These are phyloP conservation scores for Phycodurus eques DNA, from an alignment of 2,113 vertebrate species.

Conservation along the genomic window DNA sequence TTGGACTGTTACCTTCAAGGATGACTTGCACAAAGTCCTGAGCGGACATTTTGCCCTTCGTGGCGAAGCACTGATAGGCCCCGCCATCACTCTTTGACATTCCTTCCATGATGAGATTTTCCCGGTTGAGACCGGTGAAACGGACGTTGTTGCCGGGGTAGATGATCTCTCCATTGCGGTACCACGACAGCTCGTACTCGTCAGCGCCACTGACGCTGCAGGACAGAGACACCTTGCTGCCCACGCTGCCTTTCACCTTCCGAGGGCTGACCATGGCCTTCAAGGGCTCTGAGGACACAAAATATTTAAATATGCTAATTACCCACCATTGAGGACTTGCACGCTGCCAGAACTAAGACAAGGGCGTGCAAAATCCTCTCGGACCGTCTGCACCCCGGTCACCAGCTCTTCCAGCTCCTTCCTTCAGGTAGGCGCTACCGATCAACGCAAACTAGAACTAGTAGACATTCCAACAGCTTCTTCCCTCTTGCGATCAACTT, in stretches of 20 bases:
- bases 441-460: no score
- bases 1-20: slow-evolving; percentile 84
- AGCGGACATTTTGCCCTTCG: slow-evolving; percentile 92
- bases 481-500: neutral
- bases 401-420: no score
- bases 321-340: no score
- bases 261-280: slow-evolving; percentile 91
- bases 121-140: slow-evolving; percentile 85
- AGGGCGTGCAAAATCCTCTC: no score
- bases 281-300: slow-evolving; percentile 81
- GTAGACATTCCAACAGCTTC: no score
- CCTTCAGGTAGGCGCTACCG: no score
- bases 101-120: slow-evolving; percentile 95
- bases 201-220: slow-evolving; percentile 90
- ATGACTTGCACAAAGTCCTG: slow-evolving; percentile 96
- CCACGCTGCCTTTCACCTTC: slow-evolving; percentile 95
- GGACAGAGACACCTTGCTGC: slow-evolving; percentile 94
- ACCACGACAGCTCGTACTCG: slow-evolving; percentile 94
- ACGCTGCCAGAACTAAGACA: no score
- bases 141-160: slow-evolving; percentile 88
- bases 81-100: slow-evolving; percentile 97
- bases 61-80: slow-evolving; percentile 95
- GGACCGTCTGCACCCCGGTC: no score
- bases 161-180: slow-evolving; percentile 92
- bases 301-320: neutral